Evolutionary conservation across 2,888 invertebrate genomes (phyloP).

Genomic region (Peribatodes rhomboidaria): DNA sequence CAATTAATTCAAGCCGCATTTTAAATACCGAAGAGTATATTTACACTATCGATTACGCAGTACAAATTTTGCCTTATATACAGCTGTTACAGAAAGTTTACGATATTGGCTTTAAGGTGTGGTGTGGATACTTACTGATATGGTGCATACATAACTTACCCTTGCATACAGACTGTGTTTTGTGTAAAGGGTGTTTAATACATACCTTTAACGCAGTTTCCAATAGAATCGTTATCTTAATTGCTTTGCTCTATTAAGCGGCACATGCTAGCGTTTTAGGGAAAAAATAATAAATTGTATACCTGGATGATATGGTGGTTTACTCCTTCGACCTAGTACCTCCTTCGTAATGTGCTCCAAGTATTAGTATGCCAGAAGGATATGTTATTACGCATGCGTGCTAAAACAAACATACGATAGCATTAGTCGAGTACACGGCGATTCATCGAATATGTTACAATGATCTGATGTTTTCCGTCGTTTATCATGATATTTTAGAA

Average conservation of each 20-base stretch:
- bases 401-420: slow-evolving; percentile 86
- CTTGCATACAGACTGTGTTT: slow-evolving; percentile 26
- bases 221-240: slow-evolving; percentile 49
- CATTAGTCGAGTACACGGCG: slow-evolving; percentile 73
- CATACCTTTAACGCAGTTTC: slow-evolving; percentile 59
- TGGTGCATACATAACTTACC: not conserved
- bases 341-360: slow-evolving; percentile 76
- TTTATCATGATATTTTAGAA: slow-evolving; percentile 16
- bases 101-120: slow-evolving; percentile 39
- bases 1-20: slow-evolving; percentile 53
- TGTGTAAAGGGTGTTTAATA: slow-evolving; percentile 54
- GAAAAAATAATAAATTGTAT: slow-evolving; percentile 55
- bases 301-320: slow-evolving; percentile 73
- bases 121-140: slow-evolving; percentile 54
- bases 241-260: slow-evolving; percentile 52
- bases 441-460: slow-evolving; percentile 56
- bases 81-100: slow-evolving; percentile 69
- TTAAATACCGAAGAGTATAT: slow-evolving; percentile 61
- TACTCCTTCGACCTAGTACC: slow-evolving; percentile 63
- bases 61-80: slow-evolving; percentile 68
- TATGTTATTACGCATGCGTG: slow-evolving; percentile 87
- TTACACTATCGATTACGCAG: slow-evolving; percentile 54
- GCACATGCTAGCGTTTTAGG: slow-evolving; percentile 48
- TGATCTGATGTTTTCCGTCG: slow-evolving; percentile 61
- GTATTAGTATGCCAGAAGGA: slow-evolving; percentile 86